A percentile compares a stretch with the other conserved stretches of the same genome.
Evolutionary conservation across 2,113 vertebrate genomes (phyloP).

Genomic region (Polyodon spathula): DNA sequence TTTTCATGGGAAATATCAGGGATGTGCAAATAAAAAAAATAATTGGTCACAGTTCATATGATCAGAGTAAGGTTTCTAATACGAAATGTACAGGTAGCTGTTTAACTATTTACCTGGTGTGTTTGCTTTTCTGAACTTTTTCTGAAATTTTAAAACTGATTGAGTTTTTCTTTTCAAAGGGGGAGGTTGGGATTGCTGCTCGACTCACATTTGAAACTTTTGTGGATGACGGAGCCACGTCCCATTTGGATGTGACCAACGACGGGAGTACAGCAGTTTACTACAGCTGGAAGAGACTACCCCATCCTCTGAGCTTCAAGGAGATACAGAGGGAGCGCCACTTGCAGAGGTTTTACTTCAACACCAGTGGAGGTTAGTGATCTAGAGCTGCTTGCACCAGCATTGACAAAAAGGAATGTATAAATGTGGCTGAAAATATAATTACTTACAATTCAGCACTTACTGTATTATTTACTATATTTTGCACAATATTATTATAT

Average conservation of each 20-base stretch:
- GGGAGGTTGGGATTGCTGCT: constrained; percentile 62
- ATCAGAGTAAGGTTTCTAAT: too few species aligned
- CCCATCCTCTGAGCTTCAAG: constrained; percentile 39
- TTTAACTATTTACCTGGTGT: too few species aligned
- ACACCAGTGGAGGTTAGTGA: constrained; percentile 50
- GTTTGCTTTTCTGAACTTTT: not conserved
- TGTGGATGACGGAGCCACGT: constrained; percentile 56
- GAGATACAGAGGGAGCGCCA: constrained; percentile 19
- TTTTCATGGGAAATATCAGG: too few species aligned
- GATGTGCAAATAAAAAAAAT: too few species aligned
- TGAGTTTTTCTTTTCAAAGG: constrained; percentile 36
- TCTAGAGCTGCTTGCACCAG: not conserved
- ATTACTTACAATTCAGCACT: not conserved
- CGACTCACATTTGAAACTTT: constrained; percentile 66
- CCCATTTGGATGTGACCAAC: constrained; percentile 64
- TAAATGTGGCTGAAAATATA: not conserved
- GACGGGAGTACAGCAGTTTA: constrained; percentile 74
- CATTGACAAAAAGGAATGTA: not conserved
- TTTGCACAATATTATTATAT: too few species aligned
- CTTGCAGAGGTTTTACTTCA: constrained; percentile 57
- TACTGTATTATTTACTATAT: too few species aligned
- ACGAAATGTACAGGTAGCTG: too few species aligned
- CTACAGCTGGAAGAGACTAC: constrained; percentile 70
- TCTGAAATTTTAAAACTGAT: not conserved
- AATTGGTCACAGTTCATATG: too few species aligned